Percentiles rank a stretch among this genome's conserved stretches.
phyloP scores from a whole-genome alignment of 35 echinoderm and acorn worm genomes.

The Apostichopus parvimensis region DNA sequence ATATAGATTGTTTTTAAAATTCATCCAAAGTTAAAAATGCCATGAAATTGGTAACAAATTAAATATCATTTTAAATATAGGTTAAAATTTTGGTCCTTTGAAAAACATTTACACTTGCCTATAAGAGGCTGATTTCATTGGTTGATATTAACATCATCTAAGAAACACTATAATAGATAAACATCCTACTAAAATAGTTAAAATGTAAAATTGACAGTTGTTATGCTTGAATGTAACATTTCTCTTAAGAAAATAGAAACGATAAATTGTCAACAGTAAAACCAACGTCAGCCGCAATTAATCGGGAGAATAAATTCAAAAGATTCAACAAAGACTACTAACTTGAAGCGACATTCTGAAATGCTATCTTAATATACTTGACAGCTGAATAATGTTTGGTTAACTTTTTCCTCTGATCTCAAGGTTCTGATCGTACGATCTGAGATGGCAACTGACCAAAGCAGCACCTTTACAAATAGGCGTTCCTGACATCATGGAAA shows the following conservation, averaged over 20 bases:
- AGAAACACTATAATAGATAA: not conserved
- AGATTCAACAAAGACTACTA: too few relatives aligned
- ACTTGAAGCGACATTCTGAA: too few relatives aligned
- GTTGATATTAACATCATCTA: not conserved
- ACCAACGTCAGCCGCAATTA: not conserved
- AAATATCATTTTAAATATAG: not conserved
- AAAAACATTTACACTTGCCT: slow-evolving; percentile 46
- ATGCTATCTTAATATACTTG: too few relatives aligned
- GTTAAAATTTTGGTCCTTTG: slow-evolving; percentile 34
- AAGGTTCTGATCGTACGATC: too few relatives aligned
- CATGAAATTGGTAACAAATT: not conserved
- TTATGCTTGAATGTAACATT: too few relatives aligned
- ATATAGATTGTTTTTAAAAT: not conserved
- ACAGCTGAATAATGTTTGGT: too few relatives aligned
- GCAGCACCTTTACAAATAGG: not conserved
- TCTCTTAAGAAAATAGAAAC: not conserved
- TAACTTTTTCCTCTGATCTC: too few relatives aligned
- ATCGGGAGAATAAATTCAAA: not conserved
- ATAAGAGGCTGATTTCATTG: not conserved
- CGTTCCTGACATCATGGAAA: not conserved
- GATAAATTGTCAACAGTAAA: not conserved
- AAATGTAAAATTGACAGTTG: too few relatives aligned
- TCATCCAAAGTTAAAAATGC: not conserved
- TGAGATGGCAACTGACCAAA: too few relatives aligned
- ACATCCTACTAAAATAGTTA: not conserved